Evolutionary conservation across 2,113 vertebrate species (phyloP).

Genomic region (Herpailurus yagouaroundi): DNA sequence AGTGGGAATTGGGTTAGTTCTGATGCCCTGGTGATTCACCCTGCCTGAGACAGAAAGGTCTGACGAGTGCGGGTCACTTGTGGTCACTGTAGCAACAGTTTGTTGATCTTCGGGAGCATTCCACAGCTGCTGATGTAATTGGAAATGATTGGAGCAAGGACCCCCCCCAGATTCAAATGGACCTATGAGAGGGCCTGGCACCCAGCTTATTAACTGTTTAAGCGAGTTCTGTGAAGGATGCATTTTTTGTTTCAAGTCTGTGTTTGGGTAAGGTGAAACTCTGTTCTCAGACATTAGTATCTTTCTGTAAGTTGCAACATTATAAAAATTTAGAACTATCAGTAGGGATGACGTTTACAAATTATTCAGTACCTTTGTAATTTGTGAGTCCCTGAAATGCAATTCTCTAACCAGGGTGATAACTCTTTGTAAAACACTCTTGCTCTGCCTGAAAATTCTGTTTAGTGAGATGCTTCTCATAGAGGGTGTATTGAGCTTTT

Average conservation of each 20-base stretch:
- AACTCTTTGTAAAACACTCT: background rate
- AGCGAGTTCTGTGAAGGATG: background rate
- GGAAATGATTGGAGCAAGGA: background rate
- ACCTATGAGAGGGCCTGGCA: background rate
- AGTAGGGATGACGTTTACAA: background rate
- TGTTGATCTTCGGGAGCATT: background rate
- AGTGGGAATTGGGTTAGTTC: background rate
- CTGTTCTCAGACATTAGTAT: background rate
- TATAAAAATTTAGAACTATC: background rate
- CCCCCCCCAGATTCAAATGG: background rate
- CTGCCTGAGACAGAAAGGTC: background rate
- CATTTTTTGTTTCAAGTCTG: background rate
- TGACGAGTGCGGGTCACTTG: background rate
- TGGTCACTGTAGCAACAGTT: constrained; percentile 7
- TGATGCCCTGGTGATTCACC: background rate
- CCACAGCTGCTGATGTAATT: constrained; percentile 19
- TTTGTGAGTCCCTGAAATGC: background rate
- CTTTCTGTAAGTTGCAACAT: background rate
- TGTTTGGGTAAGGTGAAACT: background rate
- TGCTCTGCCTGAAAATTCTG: background rate
- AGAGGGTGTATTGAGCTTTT: background rate
- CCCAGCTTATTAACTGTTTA: background rate
- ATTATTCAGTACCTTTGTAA: background rate
- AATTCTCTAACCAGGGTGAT: background rate
- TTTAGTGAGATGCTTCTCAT: background rate